phyloP scores from a whole-genome alignment of 1,140 invertebrate genomes.

The Whitmania pigra region DNA sequence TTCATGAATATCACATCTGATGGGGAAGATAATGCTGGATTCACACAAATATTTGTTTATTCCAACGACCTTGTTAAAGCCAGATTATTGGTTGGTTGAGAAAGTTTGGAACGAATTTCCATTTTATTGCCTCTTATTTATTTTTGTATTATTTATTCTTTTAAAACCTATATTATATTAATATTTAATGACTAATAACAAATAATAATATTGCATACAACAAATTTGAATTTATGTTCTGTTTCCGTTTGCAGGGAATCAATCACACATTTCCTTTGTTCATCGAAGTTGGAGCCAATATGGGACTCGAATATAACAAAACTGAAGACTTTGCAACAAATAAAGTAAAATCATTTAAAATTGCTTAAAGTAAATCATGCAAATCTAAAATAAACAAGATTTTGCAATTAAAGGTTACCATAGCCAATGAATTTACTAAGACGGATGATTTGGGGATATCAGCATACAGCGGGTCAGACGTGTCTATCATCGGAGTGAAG shows the following conservation, averaged over 20 bases:
- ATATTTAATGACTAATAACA: neutral
- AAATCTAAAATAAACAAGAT: neutral
- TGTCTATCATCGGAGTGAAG: slow-evolving; percentile 10
- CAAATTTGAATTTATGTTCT: no score
- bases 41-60: slow-evolving; percentile 7
- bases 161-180: neutral
- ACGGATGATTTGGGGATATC: neutral
- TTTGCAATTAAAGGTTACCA: no score
- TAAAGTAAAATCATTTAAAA: neutral
- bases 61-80: neutral
- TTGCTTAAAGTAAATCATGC: no score
- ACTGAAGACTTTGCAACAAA: neutral
- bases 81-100: neutral
- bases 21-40: slow-evolving; percentile 4
- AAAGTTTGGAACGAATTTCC: neutral
- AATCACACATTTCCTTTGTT: no score
- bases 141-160: neutral
- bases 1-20: slow-evolving; percentile 17
- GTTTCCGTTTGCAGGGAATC: neutral
- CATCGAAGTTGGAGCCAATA: no score
- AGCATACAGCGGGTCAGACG: neutral
- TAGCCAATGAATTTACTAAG: neutral
- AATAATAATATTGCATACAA: no score
- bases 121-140: neutral
- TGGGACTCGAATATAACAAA: neutral